Evolutionary conservation across 2,888 invertebrate genomes (phyloP), one percentile per base, ranked within the genome.

Genomic region (Drosophila monieri): DNA sequence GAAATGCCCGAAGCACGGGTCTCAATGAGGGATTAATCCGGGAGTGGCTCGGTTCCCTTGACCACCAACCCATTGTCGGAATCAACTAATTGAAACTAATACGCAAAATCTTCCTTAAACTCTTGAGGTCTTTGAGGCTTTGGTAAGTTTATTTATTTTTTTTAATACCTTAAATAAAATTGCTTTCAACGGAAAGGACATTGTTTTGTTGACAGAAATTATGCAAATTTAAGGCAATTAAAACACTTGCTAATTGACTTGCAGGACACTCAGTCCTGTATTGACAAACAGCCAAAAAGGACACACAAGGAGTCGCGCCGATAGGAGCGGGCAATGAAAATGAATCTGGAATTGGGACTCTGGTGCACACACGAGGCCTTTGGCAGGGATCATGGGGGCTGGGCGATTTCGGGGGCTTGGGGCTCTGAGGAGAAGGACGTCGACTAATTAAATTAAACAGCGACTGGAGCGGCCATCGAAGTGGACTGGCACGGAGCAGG

Each of bases 221-320:
- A 85, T 85, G 87, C 84, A 85, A 85, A 85, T 85, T 85, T 80
- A 85, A 86, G 67, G 80, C 85, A 85, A 85, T 85, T 85, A 85
- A 86, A 81, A 81, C 80, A 78, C 87, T 85, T 85, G 85, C 77
- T 85, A 85, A 85, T 85, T 85, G 87, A 85, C 87, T 85, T 80
- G 68, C 76, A 64, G 71, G 76, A 55, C 70, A 73, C 70, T 69
- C 74, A 43, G 48, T 43, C 47, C 74, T 43, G 55, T 54, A 52
- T 51, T 66, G 60, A 52, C 71, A 65, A 59, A 68, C 68, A 67
- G 59, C 41, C 68, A 21, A 58, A 27, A 58, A 47, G 68, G 52
- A 62, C 64, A 39, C 15, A 46, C 23, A 58, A 70, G 70, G 27
- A 58, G 64, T 35, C 44, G 37, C 46, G 15, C 21, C 30, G 61